Percentiles rank a stretch among this genome's conserved stretches.
These are phyloP conservation scores for Diarsia brunnea DNA, from an alignment of 2,888 invertebrate genomes.

Conservation along the genomic window DNA sequence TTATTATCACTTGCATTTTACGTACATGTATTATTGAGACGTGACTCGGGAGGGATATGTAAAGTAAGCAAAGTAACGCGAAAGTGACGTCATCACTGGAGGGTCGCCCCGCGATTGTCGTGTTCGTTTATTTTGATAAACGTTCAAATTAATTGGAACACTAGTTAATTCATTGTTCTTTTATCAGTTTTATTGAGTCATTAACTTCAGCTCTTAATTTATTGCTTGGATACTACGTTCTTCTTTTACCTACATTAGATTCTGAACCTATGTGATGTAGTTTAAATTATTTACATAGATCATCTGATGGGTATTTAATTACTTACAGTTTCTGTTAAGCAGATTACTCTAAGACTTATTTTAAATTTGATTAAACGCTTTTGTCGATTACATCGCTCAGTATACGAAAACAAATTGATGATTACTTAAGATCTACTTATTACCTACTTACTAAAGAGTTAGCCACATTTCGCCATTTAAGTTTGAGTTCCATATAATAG, in stretches of 20 bases:
- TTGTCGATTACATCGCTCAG: too few relatives aligned
- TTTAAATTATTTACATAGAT: constrained; percentile 33
- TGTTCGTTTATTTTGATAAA: constrained; percentile 48
- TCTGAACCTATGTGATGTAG: not conserved
- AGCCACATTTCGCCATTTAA: too few relatives aligned
- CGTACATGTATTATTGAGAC: constrained; percentile 60
- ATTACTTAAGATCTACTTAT: too few relatives aligned
- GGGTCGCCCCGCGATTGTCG: constrained; percentile 33
- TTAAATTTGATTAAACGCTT: too few relatives aligned
- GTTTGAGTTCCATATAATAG: too few relatives aligned
- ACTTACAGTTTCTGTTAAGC: constrained; percentile 56
- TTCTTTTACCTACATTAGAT: constrained; percentile 5
- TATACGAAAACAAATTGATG: too few relatives aligned
- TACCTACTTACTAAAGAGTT: too few relatives aligned
- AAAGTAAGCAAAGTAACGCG: constrained; percentile 29
- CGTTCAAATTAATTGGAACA: constrained; percentile 49
- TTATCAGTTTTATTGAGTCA: constrained; percentile 52
- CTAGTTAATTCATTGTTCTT: constrained; percentile 52
- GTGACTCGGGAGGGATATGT: constrained; percentile 62
- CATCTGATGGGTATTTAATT: constrained; percentile 45
- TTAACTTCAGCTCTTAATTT: constrained; percentile 44
- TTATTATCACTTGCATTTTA: constrained; percentile 70
- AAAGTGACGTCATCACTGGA: constrained; percentile 55
- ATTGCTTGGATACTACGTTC: constrained; percentile 28
- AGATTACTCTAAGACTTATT: constrained; percentile 46